Percentiles rank a stretch among this genome's conserved stretches.
phyloP scores from a whole-genome alignment of 2,888 invertebrate genomes.

The Eilema depressum region DNA sequence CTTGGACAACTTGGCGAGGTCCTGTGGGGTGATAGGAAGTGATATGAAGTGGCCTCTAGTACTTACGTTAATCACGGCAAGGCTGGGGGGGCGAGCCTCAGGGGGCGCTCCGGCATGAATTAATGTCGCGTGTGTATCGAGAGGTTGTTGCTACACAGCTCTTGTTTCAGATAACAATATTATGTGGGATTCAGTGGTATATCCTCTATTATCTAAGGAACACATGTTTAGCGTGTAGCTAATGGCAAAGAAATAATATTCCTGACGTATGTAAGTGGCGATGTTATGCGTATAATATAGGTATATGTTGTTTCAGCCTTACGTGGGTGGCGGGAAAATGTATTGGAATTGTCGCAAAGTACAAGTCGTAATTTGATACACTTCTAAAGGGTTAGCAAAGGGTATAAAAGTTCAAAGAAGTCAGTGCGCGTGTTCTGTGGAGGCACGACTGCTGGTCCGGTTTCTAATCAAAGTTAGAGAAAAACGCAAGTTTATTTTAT shows the following conservation, averaged over 20 bases:
- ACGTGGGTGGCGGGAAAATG: background rate
- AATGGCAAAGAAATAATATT: background rate
- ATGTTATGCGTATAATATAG: background rate
- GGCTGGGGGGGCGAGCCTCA: constrained; percentile 18
- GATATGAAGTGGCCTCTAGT: constrained; percentile 31
- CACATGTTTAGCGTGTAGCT: background rate
- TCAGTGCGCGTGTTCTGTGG: background rate
- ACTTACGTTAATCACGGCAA: constrained; percentile 48
- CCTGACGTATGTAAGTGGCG: background rate
- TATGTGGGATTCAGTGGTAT: no score
- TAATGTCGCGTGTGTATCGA: constrained; percentile 18
- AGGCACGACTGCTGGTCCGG: background rate
- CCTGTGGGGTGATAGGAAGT: constrained; percentile 26
- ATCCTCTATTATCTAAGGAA: background rate
- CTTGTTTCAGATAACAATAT: no score
- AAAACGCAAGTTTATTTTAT: constrained; percentile 9
- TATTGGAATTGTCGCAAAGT: background rate
- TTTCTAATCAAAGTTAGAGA: constrained; percentile 9
- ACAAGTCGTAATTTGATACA: constrained; percentile 9
- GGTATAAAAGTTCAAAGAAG: constrained; percentile 10
- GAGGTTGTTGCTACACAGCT: constrained; percentile 9
- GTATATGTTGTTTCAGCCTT: background rate
- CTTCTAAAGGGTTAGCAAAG: constrained; percentile 3
- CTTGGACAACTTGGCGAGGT: constrained; percentile 19
- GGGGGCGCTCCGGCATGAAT: constrained; percentile 22